phyloP scores from a whole-genome alignment of 1,140 invertebrate species.

The Eriocheir sinensis region DNA sequence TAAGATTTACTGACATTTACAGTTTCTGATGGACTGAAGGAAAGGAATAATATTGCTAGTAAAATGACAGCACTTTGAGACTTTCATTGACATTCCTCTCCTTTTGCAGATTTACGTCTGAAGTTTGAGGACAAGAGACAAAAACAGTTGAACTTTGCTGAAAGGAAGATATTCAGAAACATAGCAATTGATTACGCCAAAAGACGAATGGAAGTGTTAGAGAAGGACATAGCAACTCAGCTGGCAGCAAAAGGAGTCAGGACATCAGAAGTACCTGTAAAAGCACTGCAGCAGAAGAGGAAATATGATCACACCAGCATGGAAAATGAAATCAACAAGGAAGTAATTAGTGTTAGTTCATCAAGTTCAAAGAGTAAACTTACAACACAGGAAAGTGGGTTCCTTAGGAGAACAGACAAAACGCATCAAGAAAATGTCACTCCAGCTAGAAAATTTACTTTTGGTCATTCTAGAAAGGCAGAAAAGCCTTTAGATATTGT shows the following conservation, averaged over 20 bases:
- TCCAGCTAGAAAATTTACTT: conserved; percentile 41
- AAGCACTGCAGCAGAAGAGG: not conserved
- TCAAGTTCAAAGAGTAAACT: conserved; percentile 36
- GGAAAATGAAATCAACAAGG: not conserved
- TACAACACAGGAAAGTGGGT: not conserved
- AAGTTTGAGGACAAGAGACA: conserved; percentile 48
- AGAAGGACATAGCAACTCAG: not conserved
- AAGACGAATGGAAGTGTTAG: conserved; percentile 44
- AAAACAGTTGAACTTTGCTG: conserved; percentile 45
- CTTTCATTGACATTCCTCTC: not conserved
- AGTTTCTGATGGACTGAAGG: too few relatives aligned
- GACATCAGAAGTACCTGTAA: not conserved
- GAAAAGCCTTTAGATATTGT: not conserved
- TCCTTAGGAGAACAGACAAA: not conserved
- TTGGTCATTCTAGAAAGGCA: conserved; percentile 13
- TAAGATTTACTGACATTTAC: too few relatives aligned
- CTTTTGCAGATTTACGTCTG: conserved; percentile 52
- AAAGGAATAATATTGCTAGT: too few relatives aligned
- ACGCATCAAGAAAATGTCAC: not conserved
- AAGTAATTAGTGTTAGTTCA: not conserved
- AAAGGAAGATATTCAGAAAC: conserved; percentile 42
- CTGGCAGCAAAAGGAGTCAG: not conserved
- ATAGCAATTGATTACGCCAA: conserved; percentile 57
- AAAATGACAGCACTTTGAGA: too few relatives aligned
- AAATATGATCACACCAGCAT: not conserved